Conservation (phyloP, 2,888 invertebrate species). For the Ophraella communa region DNA sequence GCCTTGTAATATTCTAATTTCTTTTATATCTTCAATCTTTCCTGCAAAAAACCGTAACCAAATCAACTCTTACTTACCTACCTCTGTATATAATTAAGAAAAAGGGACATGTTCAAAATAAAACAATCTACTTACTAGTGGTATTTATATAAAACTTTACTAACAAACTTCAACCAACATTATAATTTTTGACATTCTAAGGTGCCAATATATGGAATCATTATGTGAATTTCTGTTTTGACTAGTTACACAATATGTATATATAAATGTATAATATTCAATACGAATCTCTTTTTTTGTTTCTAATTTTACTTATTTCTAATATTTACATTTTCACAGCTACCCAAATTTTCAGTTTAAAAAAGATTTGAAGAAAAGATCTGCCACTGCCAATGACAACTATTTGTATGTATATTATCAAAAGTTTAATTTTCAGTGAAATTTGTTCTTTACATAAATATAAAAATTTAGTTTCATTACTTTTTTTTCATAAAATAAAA, state of each 20-base stretch:
- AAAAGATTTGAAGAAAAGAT: neutral
- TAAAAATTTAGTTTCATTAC: too few species aligned
- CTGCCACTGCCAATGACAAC: neutral
- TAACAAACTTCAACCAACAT: constrained; percentile 4
- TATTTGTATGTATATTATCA: neutral
- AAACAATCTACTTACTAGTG: neutral
- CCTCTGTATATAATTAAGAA: neutral
- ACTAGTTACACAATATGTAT: neutral
- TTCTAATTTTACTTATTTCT: neutral
- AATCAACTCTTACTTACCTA: too few species aligned
- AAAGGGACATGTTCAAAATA: neutral
- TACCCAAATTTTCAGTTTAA: neutral
- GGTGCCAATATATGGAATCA: neutral
- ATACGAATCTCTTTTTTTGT: neutral
- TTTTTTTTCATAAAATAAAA: too few species aligned
- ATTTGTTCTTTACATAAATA: neutral
- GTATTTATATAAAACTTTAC: neutral
- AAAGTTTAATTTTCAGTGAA: too few species aligned
- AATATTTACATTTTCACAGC: neutral
- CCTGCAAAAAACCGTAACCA: too few species aligned
- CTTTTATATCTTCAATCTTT: too few species aligned
- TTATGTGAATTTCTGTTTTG: neutral
- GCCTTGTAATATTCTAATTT: too few species aligned
- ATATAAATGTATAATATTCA: neutral
- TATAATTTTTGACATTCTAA: neutral